Percentiles rank a stretch among this genome's conserved stretches.
Evolutionary conservation across 2,113 vertebrate species (phyloP).

Genomic region (Pangasianodon gigas): DNA sequence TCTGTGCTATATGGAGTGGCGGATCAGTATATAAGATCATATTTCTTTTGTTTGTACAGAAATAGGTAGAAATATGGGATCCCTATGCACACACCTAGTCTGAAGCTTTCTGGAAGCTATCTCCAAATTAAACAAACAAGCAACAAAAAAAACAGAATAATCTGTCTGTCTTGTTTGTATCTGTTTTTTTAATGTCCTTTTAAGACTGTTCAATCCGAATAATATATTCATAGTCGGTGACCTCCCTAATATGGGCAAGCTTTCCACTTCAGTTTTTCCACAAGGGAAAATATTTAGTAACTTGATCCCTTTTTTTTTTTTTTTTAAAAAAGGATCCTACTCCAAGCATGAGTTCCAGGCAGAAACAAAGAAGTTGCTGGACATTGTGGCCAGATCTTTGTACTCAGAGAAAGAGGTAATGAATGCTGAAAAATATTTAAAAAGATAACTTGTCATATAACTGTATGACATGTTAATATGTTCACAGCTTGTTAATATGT

Average conservation of each 20-base stretch:
- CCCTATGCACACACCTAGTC: too few relatives aligned
- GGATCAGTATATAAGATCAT: too few relatives aligned
- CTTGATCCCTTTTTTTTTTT: conserved; percentile 42
- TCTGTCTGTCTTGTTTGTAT: not conserved
- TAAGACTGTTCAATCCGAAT: not conserved
- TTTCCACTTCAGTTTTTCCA: not conserved
- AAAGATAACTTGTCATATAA: not conserved
- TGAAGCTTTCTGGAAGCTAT: too few relatives aligned
- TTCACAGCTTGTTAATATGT: not conserved
- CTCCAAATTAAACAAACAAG: too few relatives aligned
- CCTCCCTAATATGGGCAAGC: not conserved
- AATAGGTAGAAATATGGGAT: too few relatives aligned
- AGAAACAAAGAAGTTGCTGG: conserved; percentile 94
- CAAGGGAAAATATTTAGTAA: conserved; percentile 23
- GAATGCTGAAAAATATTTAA: not conserved
- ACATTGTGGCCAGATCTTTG: conserved; percentile 92
- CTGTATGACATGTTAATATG: not conserved
- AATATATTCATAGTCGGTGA: not conserved
- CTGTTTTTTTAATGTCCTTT: not conserved
- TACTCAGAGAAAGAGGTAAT: conserved; percentile 97
- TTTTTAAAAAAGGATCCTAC: conserved; percentile 71
- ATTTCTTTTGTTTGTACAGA: too few relatives aligned
- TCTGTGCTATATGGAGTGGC: too few relatives aligned
- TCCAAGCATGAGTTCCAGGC: conserved; percentile 95
- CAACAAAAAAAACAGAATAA: not conserved